Evolutionary conservation across 2,797 vertebrate genomes (phyloP), one percentile per base, ranked within the genome.

Genomic region (Peromyscus aztecus): DNA sequence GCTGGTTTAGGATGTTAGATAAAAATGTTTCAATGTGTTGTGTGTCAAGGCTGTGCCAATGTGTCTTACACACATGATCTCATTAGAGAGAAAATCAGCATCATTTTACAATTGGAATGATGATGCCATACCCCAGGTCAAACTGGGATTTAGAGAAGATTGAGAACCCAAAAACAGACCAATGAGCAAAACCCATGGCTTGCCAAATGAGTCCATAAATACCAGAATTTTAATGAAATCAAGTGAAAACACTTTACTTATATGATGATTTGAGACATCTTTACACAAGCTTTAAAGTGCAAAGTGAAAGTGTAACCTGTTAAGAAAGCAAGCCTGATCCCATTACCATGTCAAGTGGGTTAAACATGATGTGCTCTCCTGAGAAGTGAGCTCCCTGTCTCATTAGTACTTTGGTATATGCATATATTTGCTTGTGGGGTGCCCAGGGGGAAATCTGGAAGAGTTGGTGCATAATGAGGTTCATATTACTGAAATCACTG

Each of bases 291-390:
- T 77, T 94, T 84, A 69, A 87, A 95, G 46, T 85, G 71, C 43
- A 81, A 81, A 96, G 69, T 87, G 43, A 89, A 97, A 94, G 83
- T 91, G 31, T 73, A 89, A 80, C 57, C 61, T 85, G 92, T 96
- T 97, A 97, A 95, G 95, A 96, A 88, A 81, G 85, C 86, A 90
- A 95, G 90, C 89, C 94, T 87, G 69, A 96, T 97, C 86, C 95
- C 89, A 91, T 97, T 95, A 94, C 69, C 65, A 59, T 91, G 94
- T 96, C 95, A 97, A 98, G 95, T 96, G 91, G 95, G 94, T 94
- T 97, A 86, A 92, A 94, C 59, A 4, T 77, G 49, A 97, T 97
- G 75, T 77, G n/a, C 78, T 97, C 94, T 95, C 90, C 12, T 29
- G 92, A 97, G 95, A 94, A 55, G 43, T 27, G n/a, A 65, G 63